Percentiles rank a stretch among this genome's conserved stretches.
Conservation (phyloP, 2,888 invertebrate species). For the Hanleya hanleyi region DNA sequence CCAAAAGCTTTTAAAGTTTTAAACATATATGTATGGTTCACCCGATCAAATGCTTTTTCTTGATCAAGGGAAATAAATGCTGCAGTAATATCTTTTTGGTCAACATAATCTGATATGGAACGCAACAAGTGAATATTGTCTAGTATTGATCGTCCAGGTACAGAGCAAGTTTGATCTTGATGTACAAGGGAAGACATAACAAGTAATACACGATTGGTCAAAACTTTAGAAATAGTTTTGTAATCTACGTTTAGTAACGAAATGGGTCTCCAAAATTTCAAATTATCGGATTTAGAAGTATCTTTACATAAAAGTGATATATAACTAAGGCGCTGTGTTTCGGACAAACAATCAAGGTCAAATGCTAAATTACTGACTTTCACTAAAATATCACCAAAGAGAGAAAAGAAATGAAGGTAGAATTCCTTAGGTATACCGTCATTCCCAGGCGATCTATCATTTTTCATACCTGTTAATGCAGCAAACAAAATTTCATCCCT, state of each 20-base stretch:
- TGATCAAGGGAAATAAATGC: too few species aligned
- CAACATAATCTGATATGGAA: conserved; percentile 37
- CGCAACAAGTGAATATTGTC: conserved; percentile 40
- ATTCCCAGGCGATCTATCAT: too few species aligned
- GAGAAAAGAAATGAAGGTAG: conserved; percentile 24
- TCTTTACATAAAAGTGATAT: conserved; percentile 42
- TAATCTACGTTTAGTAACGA: conserved; percentile 41
- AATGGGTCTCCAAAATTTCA: conserved; percentile 44
- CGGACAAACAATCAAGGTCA: conserved; percentile 18
- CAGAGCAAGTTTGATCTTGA: conserved; percentile 39
- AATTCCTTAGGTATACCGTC: conserved; percentile 41
- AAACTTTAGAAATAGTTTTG: conserved; percentile 40
- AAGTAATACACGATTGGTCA: conserved; percentile 30
- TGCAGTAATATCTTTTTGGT: too few species aligned
- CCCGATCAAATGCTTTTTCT: too few species aligned
- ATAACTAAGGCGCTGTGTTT: conserved; percentile 19
- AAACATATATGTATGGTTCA: conserved; percentile 43
- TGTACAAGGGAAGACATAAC: conserved; percentile 32
- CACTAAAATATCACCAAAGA: conserved; percentile 21
- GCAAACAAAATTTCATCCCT: too few species aligned
- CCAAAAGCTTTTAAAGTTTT: conserved; percentile 35
- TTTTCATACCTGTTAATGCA: conserved; percentile 29
- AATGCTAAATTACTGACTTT: conserved; percentile 18
- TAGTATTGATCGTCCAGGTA: conserved; percentile 39
- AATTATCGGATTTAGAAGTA: conserved; percentile 15